Conservation (phyloP, 2,113 vertebrate species). For the Oxyruncus cristatus region DNA sequence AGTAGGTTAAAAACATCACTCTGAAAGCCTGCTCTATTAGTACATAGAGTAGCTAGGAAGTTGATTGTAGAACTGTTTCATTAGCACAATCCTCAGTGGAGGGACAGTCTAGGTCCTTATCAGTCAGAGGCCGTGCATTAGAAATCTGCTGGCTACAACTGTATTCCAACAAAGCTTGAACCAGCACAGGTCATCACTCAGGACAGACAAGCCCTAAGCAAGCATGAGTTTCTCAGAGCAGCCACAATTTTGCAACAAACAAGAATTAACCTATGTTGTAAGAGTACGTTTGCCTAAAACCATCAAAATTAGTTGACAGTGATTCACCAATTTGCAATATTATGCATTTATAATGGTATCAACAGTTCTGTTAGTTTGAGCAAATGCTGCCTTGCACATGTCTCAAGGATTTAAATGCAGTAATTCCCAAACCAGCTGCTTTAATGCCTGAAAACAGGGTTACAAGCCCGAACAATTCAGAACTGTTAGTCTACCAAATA, state of each 20-base stretch:
- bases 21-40: background rate
- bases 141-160: conserved; percentile 25
- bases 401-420: background rate
- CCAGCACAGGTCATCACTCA: background rate
- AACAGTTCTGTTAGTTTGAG: conserved; percentile 44
- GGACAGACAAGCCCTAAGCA: background rate
- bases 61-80: conserved; percentile 1
- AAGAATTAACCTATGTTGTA: background rate
- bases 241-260: conserved; percentile 7
- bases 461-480: conserved; percentile 34
- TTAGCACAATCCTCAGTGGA: conserved; percentile 18
- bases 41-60: background rate
- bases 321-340: background rate
- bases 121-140: background rate
- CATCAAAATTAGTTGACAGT: background rate
- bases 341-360: background rate
- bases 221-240: conserved; percentile 27
- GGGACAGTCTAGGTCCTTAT: background rate
- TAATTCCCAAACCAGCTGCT: background rate
- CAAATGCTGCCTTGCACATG: background rate
- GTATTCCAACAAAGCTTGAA: conserved; percentile 17
- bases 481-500: conserved; percentile 38
- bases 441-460: background rate
- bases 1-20: background rate
- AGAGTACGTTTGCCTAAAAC: background rate